These are phyloP conservation scores for Rotaria socialis DNA, from an alignment of 2,888 invertebrate genomes.

Conservation along the genomic window DNA sequence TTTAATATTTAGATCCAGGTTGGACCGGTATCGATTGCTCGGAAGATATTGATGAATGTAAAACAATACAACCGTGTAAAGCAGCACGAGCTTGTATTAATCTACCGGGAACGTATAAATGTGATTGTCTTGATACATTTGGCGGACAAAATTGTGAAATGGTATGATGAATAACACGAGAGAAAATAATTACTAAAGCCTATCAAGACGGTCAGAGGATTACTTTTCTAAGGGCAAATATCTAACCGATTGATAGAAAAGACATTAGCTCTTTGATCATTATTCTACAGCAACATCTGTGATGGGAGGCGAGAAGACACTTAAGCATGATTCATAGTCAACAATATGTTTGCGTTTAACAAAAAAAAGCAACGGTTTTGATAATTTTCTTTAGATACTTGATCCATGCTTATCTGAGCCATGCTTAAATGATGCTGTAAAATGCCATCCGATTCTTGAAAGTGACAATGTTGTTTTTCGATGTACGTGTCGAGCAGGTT, in stretches of 20 bases:
- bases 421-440: not conserved
- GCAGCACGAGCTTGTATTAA: constrained; percentile 26
- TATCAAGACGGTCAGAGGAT: too few relatives aligned
- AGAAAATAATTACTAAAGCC: too few relatives aligned
- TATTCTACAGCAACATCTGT: too few relatives aligned
- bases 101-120: constrained; percentile 36
- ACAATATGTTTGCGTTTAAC: not conserved
- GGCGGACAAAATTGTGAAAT: constrained; percentile 34
- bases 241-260: too few relatives aligned
- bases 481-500: not conserved
- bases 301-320: too few relatives aligned
- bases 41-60: constrained; percentile 13
- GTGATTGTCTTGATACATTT: constrained; percentile 30
- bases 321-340: too few relatives aligned
- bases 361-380: not conserved
- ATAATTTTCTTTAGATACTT: not conserved
- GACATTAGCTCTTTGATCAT: too few relatives aligned
- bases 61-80: constrained; percentile 28
- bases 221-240: too few relatives aligned
- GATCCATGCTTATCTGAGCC: constrained; percentile 19
- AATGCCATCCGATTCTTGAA: constrained; percentile 12
- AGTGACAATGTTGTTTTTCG: constrained; percentile 18
- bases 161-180: not conserved
- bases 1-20: constrained; percentile 19
- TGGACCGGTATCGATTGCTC: constrained; percentile 15